Evolutionary conservation across 2,797 vertebrate species (phyloP).

Genomic region (Mionectes olivaceus): DNA sequence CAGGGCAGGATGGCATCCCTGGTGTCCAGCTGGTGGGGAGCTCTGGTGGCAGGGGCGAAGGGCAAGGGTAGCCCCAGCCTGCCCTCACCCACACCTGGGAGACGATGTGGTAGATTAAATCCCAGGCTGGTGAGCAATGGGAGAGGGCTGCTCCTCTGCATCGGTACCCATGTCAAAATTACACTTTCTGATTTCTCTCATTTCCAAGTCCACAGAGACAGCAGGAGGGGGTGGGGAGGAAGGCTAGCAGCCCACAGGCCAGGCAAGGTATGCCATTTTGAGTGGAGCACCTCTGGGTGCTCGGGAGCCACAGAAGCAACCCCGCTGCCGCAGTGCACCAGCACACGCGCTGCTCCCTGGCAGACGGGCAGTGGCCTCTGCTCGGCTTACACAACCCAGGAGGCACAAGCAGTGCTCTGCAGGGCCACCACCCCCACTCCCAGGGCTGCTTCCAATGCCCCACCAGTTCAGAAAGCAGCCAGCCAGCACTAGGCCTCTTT

Average conservation of each 20-base stretch:
- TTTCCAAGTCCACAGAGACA: background rate
- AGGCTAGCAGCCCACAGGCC: background rate
- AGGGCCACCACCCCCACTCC: background rate
- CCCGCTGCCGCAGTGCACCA: background rate
- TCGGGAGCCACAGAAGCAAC: fast-evolving
- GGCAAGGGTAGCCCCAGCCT: background rate
- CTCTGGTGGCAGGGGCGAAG: background rate
- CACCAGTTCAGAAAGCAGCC: background rate
- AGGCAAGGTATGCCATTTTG: background rate
- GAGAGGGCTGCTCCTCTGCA: background rate
- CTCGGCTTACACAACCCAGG: background rate
- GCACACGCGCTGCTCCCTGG: fast-evolving
- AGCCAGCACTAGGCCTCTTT: background rate
- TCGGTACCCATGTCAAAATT: background rate
- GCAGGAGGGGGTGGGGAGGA: background rate
- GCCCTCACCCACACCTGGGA: background rate
- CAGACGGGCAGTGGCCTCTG: background rate
- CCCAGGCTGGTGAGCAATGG: background rate
- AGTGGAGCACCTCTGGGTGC: background rate
- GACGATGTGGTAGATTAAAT: background rate
- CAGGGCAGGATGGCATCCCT: background rate
- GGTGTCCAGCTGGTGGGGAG: background rate
- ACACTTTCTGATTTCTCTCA: background rate
- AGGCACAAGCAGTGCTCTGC: background rate
- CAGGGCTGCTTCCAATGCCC: background rate